Conservation (phyloP, 2,888 invertebrate genomes). For the Pyrochroa serraticornis region DNA sequence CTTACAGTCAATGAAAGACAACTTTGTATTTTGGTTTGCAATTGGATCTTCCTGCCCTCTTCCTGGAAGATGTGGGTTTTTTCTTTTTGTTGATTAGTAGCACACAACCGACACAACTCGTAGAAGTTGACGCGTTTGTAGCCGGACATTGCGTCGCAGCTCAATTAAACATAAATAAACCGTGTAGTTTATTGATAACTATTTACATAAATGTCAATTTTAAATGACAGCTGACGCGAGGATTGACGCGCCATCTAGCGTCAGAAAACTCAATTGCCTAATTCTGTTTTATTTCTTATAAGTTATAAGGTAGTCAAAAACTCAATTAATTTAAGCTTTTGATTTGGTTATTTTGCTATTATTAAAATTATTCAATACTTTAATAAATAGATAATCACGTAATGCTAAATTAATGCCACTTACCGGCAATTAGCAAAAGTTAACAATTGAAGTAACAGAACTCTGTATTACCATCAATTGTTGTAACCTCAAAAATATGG, state of each 20-base stretch:
- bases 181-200: conserved; percentile 17
- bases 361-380: too few species aligned
- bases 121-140: conserved; percentile 74
- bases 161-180: conserved; percentile 24
- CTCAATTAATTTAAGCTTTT: too few species aligned
- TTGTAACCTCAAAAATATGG: too few species aligned
- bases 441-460: too few species aligned
- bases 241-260: not conserved
- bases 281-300: too few species aligned
- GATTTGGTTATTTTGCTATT: too few species aligned
- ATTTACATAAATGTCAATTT: conserved; percentile 26
- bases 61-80: conserved; percentile 72
- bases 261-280: too few species aligned
- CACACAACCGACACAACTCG: conserved; percentile 73
- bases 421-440: too few species aligned
- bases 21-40: conserved; percentile 69
- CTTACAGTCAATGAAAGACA: conserved; percentile 68
- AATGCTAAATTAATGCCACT: too few species aligned
- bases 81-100: conserved; percentile 68
- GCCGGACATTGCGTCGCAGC: conserved; percentile 62
- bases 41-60: conserved; percentile 68
- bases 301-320: too few species aligned
- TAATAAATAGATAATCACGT: too few species aligned
- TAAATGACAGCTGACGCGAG: conserved; percentile 22
- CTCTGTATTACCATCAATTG: too few species aligned